Percentiles rank a stretch among this genome's conserved stretches.
Conservation (phyloP, 2,888 invertebrate genomes). For the Gonocerus acuteangulatus region DNA sequence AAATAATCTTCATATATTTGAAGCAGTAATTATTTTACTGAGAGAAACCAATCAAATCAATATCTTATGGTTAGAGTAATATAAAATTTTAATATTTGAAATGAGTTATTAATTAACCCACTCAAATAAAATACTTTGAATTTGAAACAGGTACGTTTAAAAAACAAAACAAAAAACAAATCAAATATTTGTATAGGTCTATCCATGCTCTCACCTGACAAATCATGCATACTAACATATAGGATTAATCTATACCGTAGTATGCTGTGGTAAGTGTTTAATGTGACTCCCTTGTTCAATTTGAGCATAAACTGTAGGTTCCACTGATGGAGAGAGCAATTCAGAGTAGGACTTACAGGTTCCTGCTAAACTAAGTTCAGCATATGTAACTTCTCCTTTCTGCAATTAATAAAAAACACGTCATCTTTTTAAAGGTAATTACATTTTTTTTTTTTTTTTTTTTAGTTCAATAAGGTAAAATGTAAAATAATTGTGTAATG, state of each 20-base stretch:
- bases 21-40: too few relatives aligned
- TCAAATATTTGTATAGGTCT: constrained; percentile 9
- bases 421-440: not conserved
- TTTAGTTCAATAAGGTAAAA: too few relatives aligned
- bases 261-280: constrained; percentile 34
- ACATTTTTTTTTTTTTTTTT: not conserved
- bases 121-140: too few relatives aligned
- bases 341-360: constrained; percentile 37
- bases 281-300: constrained; percentile 42
- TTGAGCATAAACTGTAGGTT: constrained; percentile 52
- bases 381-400: constrained; percentile 52
- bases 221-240: constrained; percentile 35
- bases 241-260: constrained; percentile 38
- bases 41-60: too few relatives aligned
- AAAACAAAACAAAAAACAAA: constrained; percentile 1
- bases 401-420: constrained; percentile 39
- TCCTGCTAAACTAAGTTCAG: constrained; percentile 48
- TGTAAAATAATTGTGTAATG: too few relatives aligned
- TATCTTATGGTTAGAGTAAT: too few relatives aligned
- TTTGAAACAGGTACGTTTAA: too few relatives aligned
- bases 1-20: too few relatives aligned
- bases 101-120: too few relatives aligned
- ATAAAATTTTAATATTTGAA: too few relatives aligned
- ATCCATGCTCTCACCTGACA: constrained; percentile 33
- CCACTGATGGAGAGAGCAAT: constrained; percentile 42